Conservation (phyloP, 2,113 vertebrate species). For the Bujurquina vittata region DNA sequence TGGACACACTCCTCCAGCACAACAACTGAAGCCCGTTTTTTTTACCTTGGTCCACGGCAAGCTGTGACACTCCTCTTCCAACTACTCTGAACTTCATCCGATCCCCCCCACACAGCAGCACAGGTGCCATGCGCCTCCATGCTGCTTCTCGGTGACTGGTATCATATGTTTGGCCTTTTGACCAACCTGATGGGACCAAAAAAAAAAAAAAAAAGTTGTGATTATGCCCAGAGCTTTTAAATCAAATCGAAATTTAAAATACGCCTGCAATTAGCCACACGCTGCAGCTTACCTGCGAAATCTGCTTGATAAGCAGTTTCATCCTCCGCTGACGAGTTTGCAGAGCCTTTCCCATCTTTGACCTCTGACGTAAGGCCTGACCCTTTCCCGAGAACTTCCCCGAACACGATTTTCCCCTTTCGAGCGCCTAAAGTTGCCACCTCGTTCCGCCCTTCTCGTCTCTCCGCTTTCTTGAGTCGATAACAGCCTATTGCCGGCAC, state of each 20-base stretch:
- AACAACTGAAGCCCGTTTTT: fast-evolving
- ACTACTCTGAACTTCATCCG: constrained; percentile 58
- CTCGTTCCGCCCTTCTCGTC: background rate
- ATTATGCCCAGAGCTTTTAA: background rate
- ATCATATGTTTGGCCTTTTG: background rate
- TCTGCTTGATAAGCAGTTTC: constrained; percentile 55
- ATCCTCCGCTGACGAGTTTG: constrained; percentile 31
- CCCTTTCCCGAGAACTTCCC: background rate
- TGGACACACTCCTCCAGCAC: background rate
- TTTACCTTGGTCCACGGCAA: constrained; percentile 57
- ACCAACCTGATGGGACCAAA: constrained; percentile 19
- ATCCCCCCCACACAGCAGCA: constrained; percentile 46
- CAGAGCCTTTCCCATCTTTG: background rate
- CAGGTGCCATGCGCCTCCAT: constrained; percentile 31
- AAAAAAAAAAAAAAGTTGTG: background rate
- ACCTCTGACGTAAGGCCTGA: background rate
- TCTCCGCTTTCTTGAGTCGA: constrained; percentile 31
- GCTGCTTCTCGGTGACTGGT: background rate
- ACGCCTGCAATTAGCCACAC: background rate
- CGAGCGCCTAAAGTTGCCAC: background rate
- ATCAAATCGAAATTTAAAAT: background rate
- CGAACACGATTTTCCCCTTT: constrained; percentile 59
- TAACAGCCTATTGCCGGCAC: constrained; percentile 14
- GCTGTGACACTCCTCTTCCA: constrained; percentile 14
- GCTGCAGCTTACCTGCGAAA: constrained; percentile 28